Percentiles rank a stretch among this genome's conserved stretches.
phyloP scores from a whole-genome alignment of 1,140 invertebrate genomes.

The Macrostomum lignano region DNA sequence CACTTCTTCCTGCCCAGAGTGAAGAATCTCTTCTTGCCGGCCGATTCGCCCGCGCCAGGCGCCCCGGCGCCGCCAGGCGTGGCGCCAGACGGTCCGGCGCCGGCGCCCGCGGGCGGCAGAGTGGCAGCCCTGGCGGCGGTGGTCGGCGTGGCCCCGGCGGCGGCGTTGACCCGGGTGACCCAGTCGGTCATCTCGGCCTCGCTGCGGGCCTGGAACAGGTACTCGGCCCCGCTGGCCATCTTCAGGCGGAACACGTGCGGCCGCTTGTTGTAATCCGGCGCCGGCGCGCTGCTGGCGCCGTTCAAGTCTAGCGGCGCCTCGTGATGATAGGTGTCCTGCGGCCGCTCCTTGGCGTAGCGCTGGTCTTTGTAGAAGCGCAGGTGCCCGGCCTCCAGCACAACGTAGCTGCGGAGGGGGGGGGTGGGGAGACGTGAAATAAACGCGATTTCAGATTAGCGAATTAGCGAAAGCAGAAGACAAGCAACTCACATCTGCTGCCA shows the following conservation, averaged over 20 bases:
- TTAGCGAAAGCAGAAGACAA: too few species aligned
- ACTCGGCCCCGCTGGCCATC: conserved; percentile 63
- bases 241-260: conserved; percentile 84
- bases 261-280: conserved; percentile 85
- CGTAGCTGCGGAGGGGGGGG: too few species aligned
- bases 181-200: conserved; percentile 63
- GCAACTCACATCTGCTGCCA: conserved; percentile 40
- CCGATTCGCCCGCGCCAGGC: conserved; percentile 31
- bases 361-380: conserved; percentile 47
- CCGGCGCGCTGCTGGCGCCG: conserved; percentile 49
- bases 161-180: conserved; percentile 42
- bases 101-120: conserved; percentile 35
- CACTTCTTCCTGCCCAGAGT: conserved; percentile 75
- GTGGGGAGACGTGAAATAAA: too few species aligned
- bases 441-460: too few species aligned
- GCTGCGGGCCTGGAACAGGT: conserved; percentile 83
- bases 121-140: conserved; percentile 40
- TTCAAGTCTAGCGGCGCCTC: conserved; percentile 55
- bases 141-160: conserved; percentile 33
- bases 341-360: conserved; percentile 52
- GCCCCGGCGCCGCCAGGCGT: too few species aligned
- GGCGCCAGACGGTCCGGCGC: too few species aligned
- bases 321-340: conserved; percentile 55
- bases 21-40: conserved; percentile 60
- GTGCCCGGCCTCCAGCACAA: conserved; percentile 38